Evolutionary conservation across 2,888 invertebrate genomes (phyloP).

Genomic region (Cosmorhoe ocellata): DNA sequence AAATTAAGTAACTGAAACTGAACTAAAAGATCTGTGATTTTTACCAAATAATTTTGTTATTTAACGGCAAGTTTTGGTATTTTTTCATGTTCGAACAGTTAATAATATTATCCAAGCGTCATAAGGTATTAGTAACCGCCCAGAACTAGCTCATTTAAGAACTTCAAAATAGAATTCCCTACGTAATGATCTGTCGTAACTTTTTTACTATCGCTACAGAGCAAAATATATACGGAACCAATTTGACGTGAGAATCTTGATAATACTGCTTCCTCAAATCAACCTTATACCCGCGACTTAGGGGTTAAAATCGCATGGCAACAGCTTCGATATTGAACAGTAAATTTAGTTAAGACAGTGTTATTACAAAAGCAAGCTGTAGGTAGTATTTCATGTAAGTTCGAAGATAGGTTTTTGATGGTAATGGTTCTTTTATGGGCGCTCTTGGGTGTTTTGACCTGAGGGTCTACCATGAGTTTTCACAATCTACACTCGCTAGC

Average conservation of each 20-base stretch:
- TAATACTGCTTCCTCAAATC: neutral
- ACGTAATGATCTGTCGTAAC: neutral
- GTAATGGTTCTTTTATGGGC: slow-evolving; percentile 20
- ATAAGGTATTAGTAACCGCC: too few species aligned
- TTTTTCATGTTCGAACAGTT: too few species aligned
- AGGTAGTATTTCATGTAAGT: slow-evolving; percentile 5
- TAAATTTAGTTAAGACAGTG: slow-evolving; percentile 16
- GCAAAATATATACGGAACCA: slow-evolving; percentile 12
- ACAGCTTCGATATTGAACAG: slow-evolving; percentile 8
- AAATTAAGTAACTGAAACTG: too few species aligned
- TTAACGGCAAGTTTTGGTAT: too few species aligned
- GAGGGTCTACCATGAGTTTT: too few species aligned
- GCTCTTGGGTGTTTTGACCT: slow-evolving; percentile 13
- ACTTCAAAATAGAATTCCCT: neutral
- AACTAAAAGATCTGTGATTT: too few species aligned
- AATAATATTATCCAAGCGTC: too few species aligned
- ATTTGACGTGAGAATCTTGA: slow-evolving; percentile 11
- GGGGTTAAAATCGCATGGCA: neutral
- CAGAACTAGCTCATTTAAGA: neutral
- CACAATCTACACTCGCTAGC: too few species aligned
- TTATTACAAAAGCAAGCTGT: slow-evolving; percentile 7
- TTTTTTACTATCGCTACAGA: slow-evolving; percentile 23
- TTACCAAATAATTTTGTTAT: too few species aligned
- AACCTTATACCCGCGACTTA: neutral
- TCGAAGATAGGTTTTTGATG: slow-evolving; percentile 11